A percentile compares a stretch with the other conserved stretches of the same genome.
phyloP scores from a whole-genome alignment of 2,888 invertebrate species.

The Synanthedon vespiformis region DNA sequence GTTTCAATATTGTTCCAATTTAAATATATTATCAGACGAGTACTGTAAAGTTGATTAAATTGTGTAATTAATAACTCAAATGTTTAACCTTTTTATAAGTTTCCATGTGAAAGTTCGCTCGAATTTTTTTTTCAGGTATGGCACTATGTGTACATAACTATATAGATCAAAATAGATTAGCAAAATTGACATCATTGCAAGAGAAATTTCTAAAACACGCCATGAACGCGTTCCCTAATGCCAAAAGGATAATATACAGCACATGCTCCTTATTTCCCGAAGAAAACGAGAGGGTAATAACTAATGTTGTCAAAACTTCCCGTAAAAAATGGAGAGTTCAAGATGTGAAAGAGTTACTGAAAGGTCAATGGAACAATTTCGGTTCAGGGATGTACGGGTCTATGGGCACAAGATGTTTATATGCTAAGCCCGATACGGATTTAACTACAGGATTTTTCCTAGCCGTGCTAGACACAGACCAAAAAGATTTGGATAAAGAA shows the following conservation, averaged over 20 bases:
- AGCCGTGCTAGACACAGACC: slow-evolving; percentile 83
- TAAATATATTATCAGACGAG: neutral
- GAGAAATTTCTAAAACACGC: slow-evolving; percentile 88
- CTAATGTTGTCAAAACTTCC: slow-evolving; percentile 73
- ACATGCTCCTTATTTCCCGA: slow-evolving; percentile 92
- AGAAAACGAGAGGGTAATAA: slow-evolving; percentile 94
- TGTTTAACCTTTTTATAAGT: neutral
- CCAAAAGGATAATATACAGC: slow-evolving; percentile 91
- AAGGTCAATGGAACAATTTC: slow-evolving; percentile 76
- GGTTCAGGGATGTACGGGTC: slow-evolving; percentile 75
- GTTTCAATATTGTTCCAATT: neutral
- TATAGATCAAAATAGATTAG: slow-evolving; percentile 65
- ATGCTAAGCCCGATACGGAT: slow-evolving; percentile 81
- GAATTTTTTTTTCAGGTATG: slow-evolving; percentile 32
- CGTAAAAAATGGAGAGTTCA: slow-evolving; percentile 73
- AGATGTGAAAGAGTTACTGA: slow-evolving; percentile 70
- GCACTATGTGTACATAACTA: slow-evolving; percentile 55
- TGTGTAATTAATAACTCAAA: neutral
- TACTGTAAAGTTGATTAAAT: neutral
- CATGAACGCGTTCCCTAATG: slow-evolving; percentile 83
- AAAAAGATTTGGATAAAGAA: slow-evolving; percentile 40
- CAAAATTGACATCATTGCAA: slow-evolving; percentile 82
- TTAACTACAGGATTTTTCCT: slow-evolving; percentile 95
- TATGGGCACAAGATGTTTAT: slow-evolving; percentile 81
- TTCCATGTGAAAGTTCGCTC: neutral